phyloP scores from a whole-genome alignment of 2,113 vertebrate species.

The Asarcornis scutulata region DNA sequence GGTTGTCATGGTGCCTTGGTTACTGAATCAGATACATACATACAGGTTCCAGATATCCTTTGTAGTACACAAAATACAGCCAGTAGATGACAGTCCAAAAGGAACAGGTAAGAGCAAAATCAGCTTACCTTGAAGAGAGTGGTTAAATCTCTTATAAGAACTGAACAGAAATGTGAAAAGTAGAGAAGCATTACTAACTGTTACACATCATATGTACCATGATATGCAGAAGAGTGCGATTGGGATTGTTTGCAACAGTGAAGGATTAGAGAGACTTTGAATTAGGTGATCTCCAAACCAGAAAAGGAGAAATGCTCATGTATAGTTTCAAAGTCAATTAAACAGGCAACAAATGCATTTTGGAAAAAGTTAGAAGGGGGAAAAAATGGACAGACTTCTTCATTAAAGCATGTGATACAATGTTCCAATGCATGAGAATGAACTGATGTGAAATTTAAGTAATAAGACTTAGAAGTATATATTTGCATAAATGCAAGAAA shows the following conservation, averaged over 20 bases:
- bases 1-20: background rate
- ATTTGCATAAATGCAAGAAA: background rate
- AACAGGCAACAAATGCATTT: background rate
- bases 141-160: background rate
- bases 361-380: background rate
- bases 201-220: background rate
- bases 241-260: background rate
- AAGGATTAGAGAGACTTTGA: background rate
- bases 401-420: background rate
- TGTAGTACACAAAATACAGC: background rate
- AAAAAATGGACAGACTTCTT: background rate
- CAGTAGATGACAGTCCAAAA: background rate
- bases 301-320: background rate
- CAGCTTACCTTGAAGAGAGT: background rate
- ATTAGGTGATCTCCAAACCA: background rate
- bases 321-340: background rate
- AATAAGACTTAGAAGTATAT: background rate
- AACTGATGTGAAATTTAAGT: background rate
- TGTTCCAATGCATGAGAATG: background rate
- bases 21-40: background rate
- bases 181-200: background rate
- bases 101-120: background rate
- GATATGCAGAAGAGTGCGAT: background rate
- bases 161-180: background rate
- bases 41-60: background rate